Percentiles rank a stretch among this genome's conserved stretches.
These are phyloP conservation scores for Theretra japonica DNA, from an alignment of 2,888 invertebrate genomes.

Conservation along the genomic window DNA sequence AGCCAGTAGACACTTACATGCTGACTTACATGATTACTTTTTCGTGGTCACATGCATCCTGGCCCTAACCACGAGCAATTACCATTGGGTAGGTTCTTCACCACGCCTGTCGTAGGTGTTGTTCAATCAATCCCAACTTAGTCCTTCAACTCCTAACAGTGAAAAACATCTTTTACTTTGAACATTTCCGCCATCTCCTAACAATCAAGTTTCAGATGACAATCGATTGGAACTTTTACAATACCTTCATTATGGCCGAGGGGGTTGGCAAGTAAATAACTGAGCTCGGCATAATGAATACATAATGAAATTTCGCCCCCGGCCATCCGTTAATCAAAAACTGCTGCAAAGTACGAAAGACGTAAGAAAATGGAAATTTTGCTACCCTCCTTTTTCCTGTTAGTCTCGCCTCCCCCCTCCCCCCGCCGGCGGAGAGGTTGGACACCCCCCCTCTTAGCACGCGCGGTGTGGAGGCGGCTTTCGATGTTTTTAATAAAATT, in stretches of 20 bases:
- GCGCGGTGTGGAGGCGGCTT: slow-evolving; percentile 55
- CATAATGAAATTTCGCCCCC: slow-evolving; percentile 82
- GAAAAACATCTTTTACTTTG: slow-evolving; percentile 4
- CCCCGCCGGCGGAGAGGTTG: slow-evolving; percentile 72
- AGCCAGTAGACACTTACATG: no score
- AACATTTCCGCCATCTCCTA: background rate
- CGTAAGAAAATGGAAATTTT: slow-evolving; percentile 85
- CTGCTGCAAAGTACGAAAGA: slow-evolving; percentile 81
- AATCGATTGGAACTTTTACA: slow-evolving; percentile 26
- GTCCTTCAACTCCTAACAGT: no score
- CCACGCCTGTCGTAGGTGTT: no score
- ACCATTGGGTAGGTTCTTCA: no score
- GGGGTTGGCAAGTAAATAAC: slow-evolving; percentile 46
- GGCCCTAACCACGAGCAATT: no score
- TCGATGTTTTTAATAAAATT: background rate
- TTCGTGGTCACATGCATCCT: no score
- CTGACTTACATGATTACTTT: no score
- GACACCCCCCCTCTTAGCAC: slow-evolving; percentile 62
- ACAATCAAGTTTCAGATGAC: slow-evolving; percentile 11
- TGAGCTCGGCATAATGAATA: slow-evolving; percentile 71
- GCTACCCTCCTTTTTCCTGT: slow-evolving; percentile 85
- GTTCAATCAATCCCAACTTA: no score
- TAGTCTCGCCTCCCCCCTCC: slow-evolving; percentile 72
- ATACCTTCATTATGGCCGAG: slow-evolving; percentile 28
- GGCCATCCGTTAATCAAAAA: slow-evolving; percentile 84